Base-by-base conservation (phyloP, 2,113 vertebrate species). In the Brachypodius melanocephalos region DNA sequence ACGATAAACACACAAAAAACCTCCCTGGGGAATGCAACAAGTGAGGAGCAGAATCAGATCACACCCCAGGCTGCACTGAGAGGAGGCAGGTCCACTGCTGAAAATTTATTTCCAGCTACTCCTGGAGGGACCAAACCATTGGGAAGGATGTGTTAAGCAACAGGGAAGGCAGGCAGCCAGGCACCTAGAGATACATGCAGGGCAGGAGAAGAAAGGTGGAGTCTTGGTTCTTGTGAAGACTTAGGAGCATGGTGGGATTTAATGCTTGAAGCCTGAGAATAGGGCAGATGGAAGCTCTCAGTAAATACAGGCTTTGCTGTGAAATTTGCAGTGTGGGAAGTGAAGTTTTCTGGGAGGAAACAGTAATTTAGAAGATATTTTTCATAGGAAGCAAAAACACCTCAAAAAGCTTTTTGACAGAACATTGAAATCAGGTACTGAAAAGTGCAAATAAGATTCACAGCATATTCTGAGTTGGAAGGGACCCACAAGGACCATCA, bases 61-160 rank as follows among this genome's bases (percentile, higher is more conserved):
- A 36, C 34, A 34, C 13, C 58, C 10, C 0, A 0, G n/a, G 25
- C 24, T 73, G 34, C 20, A 51, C 26, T 9, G 26, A 66, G 59
- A 74, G 34, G 26, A 69, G 51, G 36, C 32, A 80, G 29, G 9
- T 85, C 32, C 2, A 3, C 32, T 43, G 38, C 46, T 83, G 45
- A 14, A 72, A 55, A 42, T 55, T 54, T 24, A 7, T 73, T 85
- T 69, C 24, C 55, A 76, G 5, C 19, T 15, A 5, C 32, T 58
- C 42, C 65, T 78, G 57, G 18, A 67, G 51, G 62, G 18, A 66
- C 34, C 9, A 71, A 54, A n/a, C 0, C 0, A 6, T 1, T 51
- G 34, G 14, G 28, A 14, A 80, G 46, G 42, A 40, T 40, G 26
- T n/a, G 38, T 46, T 40, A 32, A 77, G 15, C 1, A 2, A 21